A percentile compares a stretch with the other conserved stretches of the same genome.
These are phyloP conservation scores for Habrosyne pyritoides DNA, from an alignment of 2,888 invertebrate genomes.

Conservation along the genomic window DNA sequence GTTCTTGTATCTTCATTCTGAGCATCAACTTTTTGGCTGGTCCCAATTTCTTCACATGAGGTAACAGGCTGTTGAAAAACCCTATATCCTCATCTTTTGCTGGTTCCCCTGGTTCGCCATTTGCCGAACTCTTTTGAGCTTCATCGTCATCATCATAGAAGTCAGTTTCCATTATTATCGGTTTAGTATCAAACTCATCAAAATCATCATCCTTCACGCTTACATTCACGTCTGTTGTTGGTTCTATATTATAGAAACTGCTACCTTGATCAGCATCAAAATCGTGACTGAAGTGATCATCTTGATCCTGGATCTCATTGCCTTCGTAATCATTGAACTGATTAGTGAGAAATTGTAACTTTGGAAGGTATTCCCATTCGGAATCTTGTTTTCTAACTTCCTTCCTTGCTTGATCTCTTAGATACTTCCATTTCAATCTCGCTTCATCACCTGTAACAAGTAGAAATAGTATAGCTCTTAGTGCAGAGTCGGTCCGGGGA, in stretches of 20 bases:
- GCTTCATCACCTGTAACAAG: constrained; percentile 71
- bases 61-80: constrained; percentile 74
- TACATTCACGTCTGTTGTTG: constrained; percentile 31
- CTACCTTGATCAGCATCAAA: constrained; percentile 57
- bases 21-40: constrained; percentile 78
- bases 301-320: constrained; percentile 53
- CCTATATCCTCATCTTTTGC: constrained; percentile 76
- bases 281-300: constrained; percentile 41
- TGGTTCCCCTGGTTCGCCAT: constrained; percentile 39
- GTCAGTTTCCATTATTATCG: constrained; percentile 75
- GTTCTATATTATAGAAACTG: constrained; percentile 58
- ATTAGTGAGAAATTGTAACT: constrained; percentile 70
- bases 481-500: no score
- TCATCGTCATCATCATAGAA: constrained; percentile 78
- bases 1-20: constrained; percentile 77
- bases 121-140: constrained; percentile 47
- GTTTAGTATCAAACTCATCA: constrained; percentile 77
- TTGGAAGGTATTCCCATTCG: constrained; percentile 73
- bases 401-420: constrained; percentile 74
- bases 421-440: constrained; percentile 76
- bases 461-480: neutral
- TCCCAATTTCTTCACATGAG: constrained; percentile 73
- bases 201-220: constrained; percentile 71
- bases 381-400: constrained; percentile 73
- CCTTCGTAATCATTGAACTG: constrained; percentile 76